These are phyloP conservation scores for Ornithorhynchus anatinus DNA, from an alignment of 2,113 vertebrate genomes.

Conservation along the genomic window DNA sequence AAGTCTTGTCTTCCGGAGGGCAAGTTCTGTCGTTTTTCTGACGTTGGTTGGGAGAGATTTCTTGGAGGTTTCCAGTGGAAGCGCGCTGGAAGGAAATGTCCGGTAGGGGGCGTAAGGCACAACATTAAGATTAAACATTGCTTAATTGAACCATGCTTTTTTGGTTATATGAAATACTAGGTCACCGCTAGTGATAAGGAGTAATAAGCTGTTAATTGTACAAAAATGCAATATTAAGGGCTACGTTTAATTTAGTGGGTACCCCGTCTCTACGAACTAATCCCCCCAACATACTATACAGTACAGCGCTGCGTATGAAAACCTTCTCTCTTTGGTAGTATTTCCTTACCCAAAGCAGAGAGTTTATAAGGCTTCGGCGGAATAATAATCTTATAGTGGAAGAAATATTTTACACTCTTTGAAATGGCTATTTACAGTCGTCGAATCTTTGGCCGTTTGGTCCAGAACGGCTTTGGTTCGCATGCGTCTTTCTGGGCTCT, in stretches of 20 bases:
- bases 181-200: conserved; percentile 64
- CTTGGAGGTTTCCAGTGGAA: conserved; percentile 41
- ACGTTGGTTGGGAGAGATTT: conserved; percentile 14
- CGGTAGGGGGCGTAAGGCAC: conserved; percentile 90
- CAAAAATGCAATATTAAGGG: conserved; percentile 71
- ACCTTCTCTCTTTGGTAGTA: conserved; percentile 63
- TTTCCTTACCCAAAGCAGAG: conserved; percentile 65
- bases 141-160: conserved; percentile 82
- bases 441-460: conserved; percentile 47
- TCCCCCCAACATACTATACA: conserved; percentile 53
- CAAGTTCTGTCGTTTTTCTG: conserved; percentile 44
- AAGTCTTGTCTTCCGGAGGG: conserved; percentile 57
- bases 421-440: conserved; percentile 65
- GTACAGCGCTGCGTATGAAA: conserved; percentile 46
- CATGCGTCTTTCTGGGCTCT: conserved; percentile 52
- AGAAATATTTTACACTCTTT: conserved; percentile 72
- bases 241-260: conserved; percentile 60
- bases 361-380: conserved; percentile 75
- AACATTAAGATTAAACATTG: conserved; percentile 61
- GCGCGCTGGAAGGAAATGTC: conserved; percentile 68
- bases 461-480: conserved; percentile 25
- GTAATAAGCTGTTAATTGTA: conserved; percentile 72
- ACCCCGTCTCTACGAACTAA: conserved; percentile 46
- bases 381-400: conserved; percentile 64
- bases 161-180: conserved; percentile 66